Percentiles rank a stretch among this genome's conserved stretches.
These are phyloP conservation scores for Apis cerana DNA, from an alignment of 1,140 invertebrate genomes.

Conservation along the genomic window DNA sequence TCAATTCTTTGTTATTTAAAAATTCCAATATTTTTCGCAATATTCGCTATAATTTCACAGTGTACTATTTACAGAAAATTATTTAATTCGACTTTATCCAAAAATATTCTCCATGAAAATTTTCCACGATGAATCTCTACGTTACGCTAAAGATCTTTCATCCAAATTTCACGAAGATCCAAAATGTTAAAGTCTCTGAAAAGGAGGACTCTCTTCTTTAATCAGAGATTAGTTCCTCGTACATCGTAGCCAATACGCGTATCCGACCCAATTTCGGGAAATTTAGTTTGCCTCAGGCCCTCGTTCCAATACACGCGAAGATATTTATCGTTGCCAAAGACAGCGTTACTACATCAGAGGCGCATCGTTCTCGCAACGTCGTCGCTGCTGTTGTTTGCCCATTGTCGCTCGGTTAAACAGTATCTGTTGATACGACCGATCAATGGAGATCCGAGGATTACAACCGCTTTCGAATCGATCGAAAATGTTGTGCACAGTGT, in stretches of 20 bases:
- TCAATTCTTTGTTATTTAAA: too few relatives aligned
- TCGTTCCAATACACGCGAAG: not conserved
- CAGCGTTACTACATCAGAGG: not conserved
- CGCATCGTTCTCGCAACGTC: not conserved
- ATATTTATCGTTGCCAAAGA: constrained; percentile 30
- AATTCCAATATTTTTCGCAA: too few relatives aligned
- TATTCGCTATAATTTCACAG: too few relatives aligned
- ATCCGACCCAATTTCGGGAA: constrained; percentile 9
- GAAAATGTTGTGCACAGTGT: not conserved
- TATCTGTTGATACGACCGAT: not conserved
- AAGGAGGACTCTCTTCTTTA: not conserved
- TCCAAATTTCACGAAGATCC: not conserved
- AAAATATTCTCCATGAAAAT: too few relatives aligned
- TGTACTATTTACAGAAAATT: too few relatives aligned
- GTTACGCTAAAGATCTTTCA: too few relatives aligned
- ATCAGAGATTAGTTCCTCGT: not conserved
- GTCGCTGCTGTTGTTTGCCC: not conserved
- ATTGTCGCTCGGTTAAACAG: not conserved
- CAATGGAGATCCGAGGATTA: not conserved
- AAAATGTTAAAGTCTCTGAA: too few relatives aligned
- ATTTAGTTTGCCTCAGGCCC: not conserved
- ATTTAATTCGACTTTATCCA: too few relatives aligned
- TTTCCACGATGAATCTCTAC: too few relatives aligned
- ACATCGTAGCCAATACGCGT: not conserved
- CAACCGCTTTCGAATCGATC: not conserved